Conservation (phyloP, 2,113 vertebrate genomes). For the Petroica traversi region DNA sequence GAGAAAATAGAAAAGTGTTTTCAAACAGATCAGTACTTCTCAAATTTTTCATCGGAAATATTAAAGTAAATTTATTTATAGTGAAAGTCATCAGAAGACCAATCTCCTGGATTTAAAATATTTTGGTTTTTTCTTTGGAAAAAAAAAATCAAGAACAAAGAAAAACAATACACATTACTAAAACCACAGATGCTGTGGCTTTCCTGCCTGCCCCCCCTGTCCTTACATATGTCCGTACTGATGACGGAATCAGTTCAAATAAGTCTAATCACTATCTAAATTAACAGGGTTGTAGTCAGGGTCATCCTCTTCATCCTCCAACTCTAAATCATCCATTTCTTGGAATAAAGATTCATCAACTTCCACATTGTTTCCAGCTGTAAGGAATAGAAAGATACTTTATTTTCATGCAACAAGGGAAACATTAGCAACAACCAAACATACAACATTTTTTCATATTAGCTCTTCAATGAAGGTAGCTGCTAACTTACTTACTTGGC, state of each 20-base stretch:
- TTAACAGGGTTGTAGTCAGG: constrained; percentile 89
- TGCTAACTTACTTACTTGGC: background rate
- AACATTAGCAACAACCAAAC: background rate
- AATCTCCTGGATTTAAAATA: constrained; percentile 72
- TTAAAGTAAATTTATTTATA: constrained; percentile 74
- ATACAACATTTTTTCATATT: background rate
- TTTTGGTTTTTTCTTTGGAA: constrained; percentile 34
- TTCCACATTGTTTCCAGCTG: constrained; percentile 93
- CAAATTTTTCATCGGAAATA: constrained; percentile 52
- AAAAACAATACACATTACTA: constrained; percentile 33
- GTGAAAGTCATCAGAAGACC: constrained; percentile 74
- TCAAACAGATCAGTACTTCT: background rate
- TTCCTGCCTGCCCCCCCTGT: constrained; percentile 5
- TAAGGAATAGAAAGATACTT: background rate
- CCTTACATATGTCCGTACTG: background rate
- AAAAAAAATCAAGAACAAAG: constrained; percentile 8
- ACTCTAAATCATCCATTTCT: constrained; percentile 94
- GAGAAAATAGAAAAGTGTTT: background rate
- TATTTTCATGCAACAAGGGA: background rate
- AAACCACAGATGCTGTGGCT: constrained; percentile 81
- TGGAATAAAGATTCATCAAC: constrained; percentile 98
- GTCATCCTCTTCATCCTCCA: constrained; percentile 92
- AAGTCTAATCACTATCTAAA: constrained; percentile 86
- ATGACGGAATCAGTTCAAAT: background rate
- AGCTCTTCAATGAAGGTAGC: background rate